Evolutionary conservation across 2,888 invertebrate genomes (phyloP), one percentile per base, ranked within the genome.

Genomic region (Sceliomorpha sp.): DNA sequence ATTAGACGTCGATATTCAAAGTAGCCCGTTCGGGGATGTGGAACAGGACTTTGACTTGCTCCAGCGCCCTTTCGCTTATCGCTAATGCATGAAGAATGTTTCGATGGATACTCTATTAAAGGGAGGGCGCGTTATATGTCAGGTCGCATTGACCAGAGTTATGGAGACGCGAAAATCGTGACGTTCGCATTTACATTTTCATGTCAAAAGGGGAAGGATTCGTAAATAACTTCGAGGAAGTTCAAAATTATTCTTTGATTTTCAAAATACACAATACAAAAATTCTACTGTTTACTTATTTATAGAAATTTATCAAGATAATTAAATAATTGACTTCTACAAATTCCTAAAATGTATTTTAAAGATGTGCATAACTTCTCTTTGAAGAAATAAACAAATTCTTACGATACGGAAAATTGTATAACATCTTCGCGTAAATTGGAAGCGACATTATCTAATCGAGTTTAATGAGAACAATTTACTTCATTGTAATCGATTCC

Each of bases 1-100:
- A 81, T 81, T 82, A 81, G 76, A 67, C 76, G 75, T 77, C 82
- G 80, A 82, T 82, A 81, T 80, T 80, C 76, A 77, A 76, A 75
- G 73, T 70, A 73, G 66, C 67, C 67, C 67, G 59, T 67, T 60
- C 47, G 67, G 29, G 59, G 55, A 67, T 67, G 59, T 55, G 64
- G 66, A 47, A 34, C 24, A 56, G 53, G 50, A 60, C 60, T 68
- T 50, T 60, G 67, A 60, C 59, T 67, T 60, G 60, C 67, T 68
- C 45, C 50, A 27, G 48, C 60, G 34, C 60, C 60, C 55, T 45
- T 20, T 60, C 50, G 67, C 55, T 56, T 68, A 60, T 68, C 60
- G 60, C 60, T 68, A 68, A 68, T 68, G 67, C 67, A 68, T 68
- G 67, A 60, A 60, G 60, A 68, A 60, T 68, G 60, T 68, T 60